phyloP scores from a whole-genome alignment of 1,140 invertebrate species.

The Nautilus pompilius region DNA sequence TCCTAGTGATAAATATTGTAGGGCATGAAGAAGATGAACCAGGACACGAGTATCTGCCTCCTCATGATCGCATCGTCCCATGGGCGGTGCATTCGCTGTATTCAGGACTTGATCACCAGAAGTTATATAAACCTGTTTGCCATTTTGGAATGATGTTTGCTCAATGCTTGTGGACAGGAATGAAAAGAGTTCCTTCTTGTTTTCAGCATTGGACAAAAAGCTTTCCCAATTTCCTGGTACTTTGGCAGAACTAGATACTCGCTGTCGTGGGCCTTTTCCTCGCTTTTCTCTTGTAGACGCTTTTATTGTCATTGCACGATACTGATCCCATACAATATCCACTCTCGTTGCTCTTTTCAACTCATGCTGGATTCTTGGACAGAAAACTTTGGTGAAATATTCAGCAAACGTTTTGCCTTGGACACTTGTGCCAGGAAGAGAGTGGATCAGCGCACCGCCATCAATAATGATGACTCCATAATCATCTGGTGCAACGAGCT shows the following conservation, averaged over 20 bases:
- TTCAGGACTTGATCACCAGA: slow-evolving; percentile 1
- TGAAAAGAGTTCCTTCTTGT: slow-evolving; percentile 1
- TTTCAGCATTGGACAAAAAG: neutral
- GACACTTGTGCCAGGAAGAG: neutral
- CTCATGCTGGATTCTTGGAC: neutral
- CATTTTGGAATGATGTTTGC: neutral
- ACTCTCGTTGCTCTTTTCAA: neutral
- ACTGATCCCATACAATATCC: neutral
- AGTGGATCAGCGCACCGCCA: too few species aligned
- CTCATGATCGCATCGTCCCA: slow-evolving; percentile 1
- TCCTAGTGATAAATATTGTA: too few species aligned
- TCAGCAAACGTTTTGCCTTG: neutral
- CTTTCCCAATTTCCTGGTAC: neutral
- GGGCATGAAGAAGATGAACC: too few species aligned
- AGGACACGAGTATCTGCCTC: too few species aligned
- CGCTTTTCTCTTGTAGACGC: too few species aligned
- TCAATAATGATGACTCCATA: neutral
- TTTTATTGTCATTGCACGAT: neutral
- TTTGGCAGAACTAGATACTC: neutral
- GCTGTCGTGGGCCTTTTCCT: too few species aligned
- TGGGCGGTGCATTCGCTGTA: neutral
- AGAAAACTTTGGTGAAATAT: slow-evolving; percentile 1
- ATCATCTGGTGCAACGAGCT: neutral
- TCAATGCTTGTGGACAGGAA: neutral
- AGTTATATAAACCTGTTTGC: slow-evolving; percentile 1